Percentiles rank a stretch among this genome's conserved stretches.
Evolutionary conservation across 2,113 vertebrate genomes (phyloP).

Genomic region (Cathartes aura): DNA sequence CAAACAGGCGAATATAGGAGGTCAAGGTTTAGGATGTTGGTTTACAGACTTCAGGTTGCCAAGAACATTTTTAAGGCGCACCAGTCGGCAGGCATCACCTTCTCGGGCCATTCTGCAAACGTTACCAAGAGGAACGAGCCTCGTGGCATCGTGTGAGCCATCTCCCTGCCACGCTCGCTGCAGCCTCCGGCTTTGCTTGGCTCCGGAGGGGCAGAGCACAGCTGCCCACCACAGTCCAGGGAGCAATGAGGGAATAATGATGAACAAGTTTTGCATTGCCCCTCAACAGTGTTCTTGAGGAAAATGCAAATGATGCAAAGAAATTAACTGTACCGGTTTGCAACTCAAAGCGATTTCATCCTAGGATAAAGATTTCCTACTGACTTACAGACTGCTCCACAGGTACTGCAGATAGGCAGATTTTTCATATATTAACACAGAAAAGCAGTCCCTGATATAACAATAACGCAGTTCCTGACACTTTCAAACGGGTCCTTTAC

Average conservation of each 20-base stretch:
- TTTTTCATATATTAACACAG: background rate
- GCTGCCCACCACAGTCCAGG: background rate
- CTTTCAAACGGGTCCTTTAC: background rate
- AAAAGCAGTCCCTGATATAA: background rate
- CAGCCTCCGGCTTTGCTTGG: background rate
- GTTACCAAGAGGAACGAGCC: background rate
- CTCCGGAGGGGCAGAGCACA: background rate
- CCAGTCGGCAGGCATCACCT: accelerated
- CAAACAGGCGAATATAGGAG: background rate
- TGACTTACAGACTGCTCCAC: background rate
- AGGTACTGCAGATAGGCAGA: background rate
- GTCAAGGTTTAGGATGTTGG: background rate
- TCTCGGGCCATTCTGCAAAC: background rate
- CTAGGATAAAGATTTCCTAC: background rate
- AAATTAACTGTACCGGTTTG: background rate
- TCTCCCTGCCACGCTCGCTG: background rate
- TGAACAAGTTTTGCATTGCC: background rate
- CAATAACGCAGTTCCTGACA: background rate
- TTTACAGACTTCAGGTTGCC: background rate
- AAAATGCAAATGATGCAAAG: background rate
- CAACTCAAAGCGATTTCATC: background rate
- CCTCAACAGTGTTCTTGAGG: background rate
- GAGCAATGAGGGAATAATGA: accelerated
- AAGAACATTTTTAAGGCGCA: background rate
- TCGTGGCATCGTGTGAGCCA: background rate